A percentile compares a stretch with the other conserved stretches of the same genome.
These are phyloP conservation scores for Coptodon rendalli DNA, from an alignment of 2,113 vertebrate species.

Conservation along the genomic window DNA sequence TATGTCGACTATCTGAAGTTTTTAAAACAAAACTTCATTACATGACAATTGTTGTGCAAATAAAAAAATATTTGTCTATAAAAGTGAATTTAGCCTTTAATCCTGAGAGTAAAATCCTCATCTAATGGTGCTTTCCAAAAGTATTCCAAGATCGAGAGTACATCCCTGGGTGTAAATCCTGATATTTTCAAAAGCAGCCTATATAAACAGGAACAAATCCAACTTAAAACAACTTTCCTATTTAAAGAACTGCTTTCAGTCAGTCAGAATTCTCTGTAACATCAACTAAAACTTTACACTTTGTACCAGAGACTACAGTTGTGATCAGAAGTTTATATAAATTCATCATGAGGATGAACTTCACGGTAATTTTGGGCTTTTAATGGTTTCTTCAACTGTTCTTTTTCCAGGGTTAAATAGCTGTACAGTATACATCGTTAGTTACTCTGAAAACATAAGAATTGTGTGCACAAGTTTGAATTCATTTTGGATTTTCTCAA, in stretches of 20 bases:
- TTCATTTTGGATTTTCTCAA: background rate
- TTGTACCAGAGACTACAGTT: background rate
- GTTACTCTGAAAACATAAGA: background rate
- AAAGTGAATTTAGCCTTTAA: background rate
- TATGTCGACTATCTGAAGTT: fast-evolving
- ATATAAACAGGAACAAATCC: background rate
- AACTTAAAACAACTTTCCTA: fast-evolving
- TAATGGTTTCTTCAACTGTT: background rate
- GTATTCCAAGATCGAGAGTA: fast-evolving
- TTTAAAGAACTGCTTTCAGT: background rate
- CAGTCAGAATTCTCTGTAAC: background rate
- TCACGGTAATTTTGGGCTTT: fast-evolving
- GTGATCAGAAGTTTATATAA: background rate
- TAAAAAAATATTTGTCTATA: background rate
- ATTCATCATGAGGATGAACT: background rate
- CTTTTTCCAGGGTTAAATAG: background rate
- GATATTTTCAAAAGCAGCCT: background rate
- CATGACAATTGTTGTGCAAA: background rate
- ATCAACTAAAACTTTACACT: background rate
- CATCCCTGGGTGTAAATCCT: background rate
- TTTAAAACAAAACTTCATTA: background rate
- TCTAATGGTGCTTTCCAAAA: background rate
- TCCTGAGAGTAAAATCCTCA: background rate
- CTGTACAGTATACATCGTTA: background rate
- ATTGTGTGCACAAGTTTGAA: no score